Conservation (phyloP, 2,888 invertebrate genomes). For the Drosophila ezoana region DNA sequence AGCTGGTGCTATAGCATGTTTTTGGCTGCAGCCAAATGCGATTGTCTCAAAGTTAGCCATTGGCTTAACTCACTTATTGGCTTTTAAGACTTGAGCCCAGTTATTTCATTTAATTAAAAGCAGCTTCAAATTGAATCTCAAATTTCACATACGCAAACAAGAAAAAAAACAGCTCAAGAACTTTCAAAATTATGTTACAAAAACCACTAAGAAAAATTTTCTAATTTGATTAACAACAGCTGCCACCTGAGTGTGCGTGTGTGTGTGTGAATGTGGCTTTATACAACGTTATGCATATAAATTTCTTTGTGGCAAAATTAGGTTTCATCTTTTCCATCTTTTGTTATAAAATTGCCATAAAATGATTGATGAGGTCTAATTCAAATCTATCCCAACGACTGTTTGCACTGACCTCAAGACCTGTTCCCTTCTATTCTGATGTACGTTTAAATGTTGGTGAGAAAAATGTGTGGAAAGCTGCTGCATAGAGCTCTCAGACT, state of each 20-base stretch:
- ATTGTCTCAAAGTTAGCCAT: conserved; percentile 34
- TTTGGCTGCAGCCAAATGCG: conserved; percentile 19
- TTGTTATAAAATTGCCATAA: background rate
- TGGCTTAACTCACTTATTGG: conserved; percentile 56
- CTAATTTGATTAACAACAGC: conserved; percentile 44
- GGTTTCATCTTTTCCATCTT: too few relatives aligned
- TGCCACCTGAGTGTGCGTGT: conserved; percentile 11
- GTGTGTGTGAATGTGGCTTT: background rate
- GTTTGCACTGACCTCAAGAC: too few relatives aligned
- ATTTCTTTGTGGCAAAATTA: too few relatives aligned
- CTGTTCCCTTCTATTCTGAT: too few relatives aligned
- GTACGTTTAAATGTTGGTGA: too few relatives aligned
- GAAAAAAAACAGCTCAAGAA: conserved; percentile 16
- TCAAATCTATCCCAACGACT: too few relatives aligned
- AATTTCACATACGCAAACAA: conserved; percentile 4
- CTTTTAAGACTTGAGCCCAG: conserved; percentile 30
- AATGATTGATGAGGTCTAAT: background rate
- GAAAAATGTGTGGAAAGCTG: too few relatives aligned
- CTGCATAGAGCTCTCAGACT: too few relatives aligned
- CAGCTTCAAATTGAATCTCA: conserved; percentile 38
- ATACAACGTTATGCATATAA: too few relatives aligned
- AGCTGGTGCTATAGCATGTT: conserved; percentile 1
- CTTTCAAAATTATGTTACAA: conserved; percentile 31
- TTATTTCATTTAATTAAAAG: conserved; percentile 41
- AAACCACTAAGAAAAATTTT: conserved; percentile 31